Base-by-base conservation (phyloP, 2,797 vertebrate species). In the Siniperca obscura region DNA sequence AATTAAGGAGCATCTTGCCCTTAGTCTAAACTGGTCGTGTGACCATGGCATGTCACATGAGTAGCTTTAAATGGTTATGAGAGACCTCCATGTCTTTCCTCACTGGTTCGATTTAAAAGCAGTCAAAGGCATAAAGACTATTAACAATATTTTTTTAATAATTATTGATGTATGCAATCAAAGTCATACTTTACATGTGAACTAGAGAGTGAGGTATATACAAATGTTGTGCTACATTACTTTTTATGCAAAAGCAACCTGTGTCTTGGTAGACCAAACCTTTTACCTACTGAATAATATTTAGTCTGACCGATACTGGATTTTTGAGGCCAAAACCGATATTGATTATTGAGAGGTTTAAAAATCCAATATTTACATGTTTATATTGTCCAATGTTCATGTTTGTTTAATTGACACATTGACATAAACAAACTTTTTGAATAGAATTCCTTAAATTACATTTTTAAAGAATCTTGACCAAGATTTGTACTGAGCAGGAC, bases 1-100 rank as follows among this genome's bases (percentile, higher is more conserved):
- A 71, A 76, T 87, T 84, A 67, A 73, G 38, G 21, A 64, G 57
- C 60, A 60, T 79, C 19, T 48, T 48, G 36, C 3, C 5, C 7
- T 34, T 25, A 48, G 25, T 66, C 62, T 68, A 65, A 60, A 82
- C 55, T 25, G 34, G 34, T 10, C 2, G 5, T 22, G 65, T 60
- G 79, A 82, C 36, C 66, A 50, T 68, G 70, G 42, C 11, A 16
- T 21, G 44, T 64, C 81, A 68, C 36, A 60, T 52, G 30, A 42
- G 53, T 8, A 71, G 14, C 55, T 60, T 81, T 17, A 59, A 69
- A 4, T 65, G 42, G 5, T 46, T 44, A 44, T 53, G 9, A 66
- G 40, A n/a, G 62, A 62, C 30, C 27, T 46, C 22, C 16, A 13
- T 34, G 40, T 36, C 16, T 27, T 30, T 34, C 46, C 34, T 2